Percentiles rank a stretch among this genome's conserved stretches.
phyloP scores from a whole-genome alignment of 2,888 invertebrate species.

The Epiblema foenella region DNA sequence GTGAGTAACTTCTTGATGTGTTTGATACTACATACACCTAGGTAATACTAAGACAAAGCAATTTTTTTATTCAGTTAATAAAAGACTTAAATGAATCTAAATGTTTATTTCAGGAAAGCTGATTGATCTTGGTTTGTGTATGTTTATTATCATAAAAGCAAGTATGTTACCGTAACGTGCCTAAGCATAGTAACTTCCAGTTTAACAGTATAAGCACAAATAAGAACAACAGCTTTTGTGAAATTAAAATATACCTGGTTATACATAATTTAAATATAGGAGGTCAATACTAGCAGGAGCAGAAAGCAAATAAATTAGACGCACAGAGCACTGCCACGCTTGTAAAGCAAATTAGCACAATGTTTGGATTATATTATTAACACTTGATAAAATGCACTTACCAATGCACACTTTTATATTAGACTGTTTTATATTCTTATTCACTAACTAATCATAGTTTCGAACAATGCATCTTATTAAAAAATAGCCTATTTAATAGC shows the following conservation, averaged over 20 bases:
- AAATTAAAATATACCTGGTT: neutral
- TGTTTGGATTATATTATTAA: slow-evolving; percentile 14
- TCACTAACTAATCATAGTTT: neutral
- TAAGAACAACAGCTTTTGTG: neutral
- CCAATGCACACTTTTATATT: slow-evolving; percentile 25
- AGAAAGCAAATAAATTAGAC: slow-evolving; percentile 17
- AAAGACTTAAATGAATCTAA: neutral
- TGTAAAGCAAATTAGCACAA: slow-evolving; percentile 33
- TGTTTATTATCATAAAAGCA: too few relatives aligned
- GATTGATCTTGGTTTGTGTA: neutral
- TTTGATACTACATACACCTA: neutral
- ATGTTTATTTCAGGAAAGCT: neutral
- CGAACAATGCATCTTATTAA: neutral
- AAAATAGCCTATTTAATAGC: neutral
- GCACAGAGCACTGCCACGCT: slow-evolving; percentile 39
- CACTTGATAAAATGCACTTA: slow-evolving; percentile 24
- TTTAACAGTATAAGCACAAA: neutral
- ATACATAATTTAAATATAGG: neutral
- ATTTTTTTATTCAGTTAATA: neutral
- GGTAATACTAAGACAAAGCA: too few relatives aligned
- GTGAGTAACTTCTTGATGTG: slow-evolving; percentile 61
- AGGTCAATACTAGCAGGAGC: slow-evolving; percentile 15
- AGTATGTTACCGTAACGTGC: neutral
- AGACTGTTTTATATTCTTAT: slow-evolving; percentile 1
- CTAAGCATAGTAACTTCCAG: neutral